Evolutionary conservation across 2,113 vertebrate genomes (phyloP).

Genomic region (Thalassarche chlororhynchos): DNA sequence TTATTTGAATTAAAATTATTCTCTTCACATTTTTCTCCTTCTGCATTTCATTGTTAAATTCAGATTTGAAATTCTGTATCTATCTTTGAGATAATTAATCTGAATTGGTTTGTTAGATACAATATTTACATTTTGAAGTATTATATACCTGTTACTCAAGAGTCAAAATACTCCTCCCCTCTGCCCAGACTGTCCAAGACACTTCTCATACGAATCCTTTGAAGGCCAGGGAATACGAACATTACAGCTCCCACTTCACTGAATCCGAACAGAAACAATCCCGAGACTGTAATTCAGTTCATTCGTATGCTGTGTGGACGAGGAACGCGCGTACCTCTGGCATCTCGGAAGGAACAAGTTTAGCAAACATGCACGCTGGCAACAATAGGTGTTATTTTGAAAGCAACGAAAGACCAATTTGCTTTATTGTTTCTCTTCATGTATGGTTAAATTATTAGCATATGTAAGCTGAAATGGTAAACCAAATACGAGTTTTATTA

Average conservation of each 20-base stretch:
- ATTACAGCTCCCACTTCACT: not conserved
- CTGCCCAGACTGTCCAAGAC: not conserved
- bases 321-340: not conserved
- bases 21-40: not conserved
- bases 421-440: not conserved
- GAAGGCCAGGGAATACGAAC: not conserved
- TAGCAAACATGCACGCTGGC: not conserved
- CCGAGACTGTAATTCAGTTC: not conserved
- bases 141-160: not conserved
- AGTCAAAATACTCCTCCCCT: not conserved
- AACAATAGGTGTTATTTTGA: too few relatives aligned
- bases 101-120: not conserved
- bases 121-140: not conserved
- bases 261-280: not conserved
- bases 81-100: not conserved
- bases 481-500: not conserved
- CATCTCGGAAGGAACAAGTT: not conserved
- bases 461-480: not conserved
- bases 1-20: constrained; percentile 1
- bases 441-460: not conserved
- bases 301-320: not conserved
- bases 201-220: not conserved
- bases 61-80: not conserved
- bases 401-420: not conserved
- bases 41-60: not conserved